Percentiles rank a stretch among this genome's conserved stretches.
Conservation (phyloP, 2,113 vertebrate genomes). For the Burhinus bistriatus region DNA sequence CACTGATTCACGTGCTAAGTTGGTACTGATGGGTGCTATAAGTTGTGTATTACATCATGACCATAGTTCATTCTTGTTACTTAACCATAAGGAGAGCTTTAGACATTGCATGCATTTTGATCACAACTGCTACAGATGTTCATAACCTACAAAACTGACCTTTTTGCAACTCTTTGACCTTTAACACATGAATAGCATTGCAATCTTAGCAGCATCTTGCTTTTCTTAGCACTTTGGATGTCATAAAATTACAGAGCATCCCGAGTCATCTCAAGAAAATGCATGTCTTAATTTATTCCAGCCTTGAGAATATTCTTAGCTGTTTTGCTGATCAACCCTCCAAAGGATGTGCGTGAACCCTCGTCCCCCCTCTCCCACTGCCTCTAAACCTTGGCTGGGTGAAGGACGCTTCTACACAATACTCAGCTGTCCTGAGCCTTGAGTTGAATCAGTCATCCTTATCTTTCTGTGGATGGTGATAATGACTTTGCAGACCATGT, state of each 20-base stretch:
- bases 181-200: not conserved
- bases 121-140: not conserved
- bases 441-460: not conserved
- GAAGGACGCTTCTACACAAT: not conserved
- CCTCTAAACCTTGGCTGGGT: not conserved
- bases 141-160: not conserved
- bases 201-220: not conserved
- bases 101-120: not conserved
- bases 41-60: not conserved
- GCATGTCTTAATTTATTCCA: not conserved
- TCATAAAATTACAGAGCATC: not conserved
- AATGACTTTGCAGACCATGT: not conserved
- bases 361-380: not conserved
- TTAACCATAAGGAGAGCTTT: not conserved
- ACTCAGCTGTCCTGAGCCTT: not conserved
- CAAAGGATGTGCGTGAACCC: not conserved
- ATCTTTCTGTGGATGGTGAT: not conserved
- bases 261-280: not conserved
- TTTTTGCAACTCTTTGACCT: not conserved
- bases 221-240: not conserved
- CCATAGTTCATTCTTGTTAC: not conserved
- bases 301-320: not conserved
- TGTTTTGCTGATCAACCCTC: not conserved
- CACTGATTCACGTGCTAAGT: not conserved
- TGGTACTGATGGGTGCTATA: not conserved